phyloP scores from a whole-genome alignment of 1,140 invertebrate species.

The Heliothis subflexa region DNA sequence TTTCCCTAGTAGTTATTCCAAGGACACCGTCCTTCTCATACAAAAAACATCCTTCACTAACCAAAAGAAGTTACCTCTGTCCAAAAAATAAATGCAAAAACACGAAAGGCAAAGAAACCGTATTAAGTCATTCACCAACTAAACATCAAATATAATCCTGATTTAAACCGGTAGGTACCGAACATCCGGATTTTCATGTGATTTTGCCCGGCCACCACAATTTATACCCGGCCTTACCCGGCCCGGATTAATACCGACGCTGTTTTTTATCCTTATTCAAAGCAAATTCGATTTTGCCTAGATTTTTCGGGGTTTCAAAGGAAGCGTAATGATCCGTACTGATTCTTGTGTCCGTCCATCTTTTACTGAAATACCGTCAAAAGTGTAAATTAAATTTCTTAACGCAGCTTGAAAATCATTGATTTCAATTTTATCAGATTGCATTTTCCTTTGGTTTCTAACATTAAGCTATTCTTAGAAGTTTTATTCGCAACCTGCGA shows the following conservation, averaged over 20 bases:
- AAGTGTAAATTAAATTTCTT: no score
- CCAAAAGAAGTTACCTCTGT: background rate
- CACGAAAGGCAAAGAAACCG: background rate
- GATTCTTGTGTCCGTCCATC: background rate
- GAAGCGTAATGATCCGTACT: background rate
- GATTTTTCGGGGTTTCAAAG: constrained; percentile 5
- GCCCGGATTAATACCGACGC: constrained; percentile 24
- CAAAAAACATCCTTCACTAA: background rate
- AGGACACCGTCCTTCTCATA: background rate
- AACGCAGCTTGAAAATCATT: no score
- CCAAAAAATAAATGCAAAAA: background rate
- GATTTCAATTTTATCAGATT: no score
- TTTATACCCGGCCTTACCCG: constrained; percentile 33
- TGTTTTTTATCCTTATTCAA: constrained; percentile 13
- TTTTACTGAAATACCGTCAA: no score
- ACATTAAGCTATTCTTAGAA: no score
- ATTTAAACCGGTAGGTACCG: constrained; percentile 22
- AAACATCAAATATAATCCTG: constrained; percentile 26
- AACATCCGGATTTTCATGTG: constrained; percentile 35
- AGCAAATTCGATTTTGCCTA: constrained; percentile 16
- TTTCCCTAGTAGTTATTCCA: no score
- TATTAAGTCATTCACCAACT: background rate
- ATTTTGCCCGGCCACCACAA: constrained; percentile 32
- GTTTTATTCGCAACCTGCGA: no score
- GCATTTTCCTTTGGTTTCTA: no score